Percentiles rank a stretch among this genome's conserved stretches.
These are phyloP conservation scores for Lepilemur septentrionalis DNA, from an alignment of 2,797 vertebrate genomes.

Conservation along the genomic window DNA sequence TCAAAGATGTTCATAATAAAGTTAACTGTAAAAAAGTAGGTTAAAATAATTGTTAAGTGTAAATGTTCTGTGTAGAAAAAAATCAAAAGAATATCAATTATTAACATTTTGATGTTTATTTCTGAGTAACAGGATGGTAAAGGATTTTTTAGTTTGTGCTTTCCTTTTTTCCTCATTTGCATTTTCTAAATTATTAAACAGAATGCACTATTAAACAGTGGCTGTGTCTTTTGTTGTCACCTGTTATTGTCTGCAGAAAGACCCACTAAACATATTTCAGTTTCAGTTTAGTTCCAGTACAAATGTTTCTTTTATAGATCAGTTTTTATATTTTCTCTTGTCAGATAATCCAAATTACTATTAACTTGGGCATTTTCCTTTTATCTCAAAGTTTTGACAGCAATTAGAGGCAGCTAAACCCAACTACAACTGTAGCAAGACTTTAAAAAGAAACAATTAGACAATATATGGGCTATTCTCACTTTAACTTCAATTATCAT, in stretches of 20 bases:
- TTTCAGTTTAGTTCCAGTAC: neutral
- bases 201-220: neutral
- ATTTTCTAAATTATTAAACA: conserved; percentile 30
- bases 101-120: neutral
- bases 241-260: neutral
- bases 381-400: neutral
- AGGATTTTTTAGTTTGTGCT: neutral
- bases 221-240: neutral
- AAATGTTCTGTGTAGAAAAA: neutral
- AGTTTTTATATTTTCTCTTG: neutral
- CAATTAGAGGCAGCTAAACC: conserved; percentile 9
- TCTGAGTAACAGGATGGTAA: neutral
- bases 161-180: neutral
- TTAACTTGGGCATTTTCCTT: neutral
- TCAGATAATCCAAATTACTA: neutral
- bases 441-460: neutral
- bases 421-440: neutral
- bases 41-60: conserved; percentile 2
- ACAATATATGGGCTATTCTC: neutral
- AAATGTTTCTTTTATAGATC: neutral
- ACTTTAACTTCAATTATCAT: neutral
- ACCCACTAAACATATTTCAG: neutral
- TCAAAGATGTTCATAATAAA: neutral
- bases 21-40: neutral
- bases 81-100: conserved; percentile 5